Evolutionary conservation across 2,888 invertebrate genomes (phyloP).

Genomic region (Nycteola revayana): DNA sequence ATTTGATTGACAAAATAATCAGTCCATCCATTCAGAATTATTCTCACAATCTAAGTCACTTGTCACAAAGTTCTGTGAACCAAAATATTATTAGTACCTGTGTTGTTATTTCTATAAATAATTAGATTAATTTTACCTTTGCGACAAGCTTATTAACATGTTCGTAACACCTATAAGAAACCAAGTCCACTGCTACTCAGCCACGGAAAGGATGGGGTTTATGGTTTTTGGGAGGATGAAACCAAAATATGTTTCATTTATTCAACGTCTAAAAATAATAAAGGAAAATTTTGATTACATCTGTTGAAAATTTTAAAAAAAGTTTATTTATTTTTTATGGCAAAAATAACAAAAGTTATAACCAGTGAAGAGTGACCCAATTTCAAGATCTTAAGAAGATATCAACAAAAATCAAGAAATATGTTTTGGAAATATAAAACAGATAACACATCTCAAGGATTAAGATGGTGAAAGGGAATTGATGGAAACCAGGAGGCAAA

Average conservation of each 20-base stretch:
- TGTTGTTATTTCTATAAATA: constrained; percentile 39
- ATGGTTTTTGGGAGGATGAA: constrained; percentile 18
- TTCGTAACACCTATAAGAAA: constrained; percentile 73
- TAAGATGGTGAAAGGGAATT: constrained; percentile 30
- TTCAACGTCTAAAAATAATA: too few relatives aligned
- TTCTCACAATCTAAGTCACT: constrained; percentile 55
- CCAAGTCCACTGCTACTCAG: constrained; percentile 81
- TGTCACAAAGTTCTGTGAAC: constrained; percentile 68
- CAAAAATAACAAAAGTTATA: too few relatives aligned
- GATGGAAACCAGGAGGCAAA: constrained; percentile 48
- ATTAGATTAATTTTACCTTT: constrained; percentile 63
- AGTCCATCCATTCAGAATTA: constrained; percentile 48
- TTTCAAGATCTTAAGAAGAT: too few relatives aligned
- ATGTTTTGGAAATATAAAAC: too few relatives aligned
- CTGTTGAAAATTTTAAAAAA: too few relatives aligned
- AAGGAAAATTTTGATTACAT: too few relatives aligned
- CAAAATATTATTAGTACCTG: constrained; percentile 40
- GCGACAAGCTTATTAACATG: constrained; percentile 73
- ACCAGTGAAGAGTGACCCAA: too few relatives aligned
- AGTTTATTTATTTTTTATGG: too few relatives aligned
- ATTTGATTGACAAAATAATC: constrained; percentile 51
- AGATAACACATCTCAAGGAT: constrained; percentile 7
- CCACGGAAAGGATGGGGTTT: constrained; percentile 46
- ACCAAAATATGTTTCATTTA: too few relatives aligned
- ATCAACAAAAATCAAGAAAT: too few relatives aligned